These are phyloP conservation scores for Caenorhabditis sp. DNA, from an alignment of 2,888 invertebrate genomes.

Conservation along the genomic window DNA sequence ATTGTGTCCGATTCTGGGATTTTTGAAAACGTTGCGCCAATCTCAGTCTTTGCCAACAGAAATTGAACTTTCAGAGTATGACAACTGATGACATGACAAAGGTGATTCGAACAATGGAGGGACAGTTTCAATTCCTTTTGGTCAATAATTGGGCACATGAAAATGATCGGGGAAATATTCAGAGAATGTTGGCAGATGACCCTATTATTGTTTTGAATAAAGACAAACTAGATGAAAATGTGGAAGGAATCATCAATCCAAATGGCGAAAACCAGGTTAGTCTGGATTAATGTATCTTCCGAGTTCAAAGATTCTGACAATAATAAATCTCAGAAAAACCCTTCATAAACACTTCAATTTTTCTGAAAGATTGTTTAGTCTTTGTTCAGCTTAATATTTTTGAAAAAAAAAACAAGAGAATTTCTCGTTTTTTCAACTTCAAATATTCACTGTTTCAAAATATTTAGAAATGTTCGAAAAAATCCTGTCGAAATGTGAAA, in stretches of 20 bases:
- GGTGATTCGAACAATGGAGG: slow-evolving; percentile 35
- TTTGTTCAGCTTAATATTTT: no score
- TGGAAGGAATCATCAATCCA: slow-evolving; percentile 11
- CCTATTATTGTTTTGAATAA: slow-evolving; percentile 16
- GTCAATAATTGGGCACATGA: slow-evolving; percentile 15
- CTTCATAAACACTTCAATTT: background rate
- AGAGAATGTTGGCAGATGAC: slow-evolving; percentile 15
- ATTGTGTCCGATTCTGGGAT: no score
- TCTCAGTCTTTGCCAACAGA: background rate
- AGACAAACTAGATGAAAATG: background rate
- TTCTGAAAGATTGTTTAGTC: no score
- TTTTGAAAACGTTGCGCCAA: no score
- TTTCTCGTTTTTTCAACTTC: no score
- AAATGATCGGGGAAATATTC: slow-evolving; percentile 24
- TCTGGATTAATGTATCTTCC: background rate
- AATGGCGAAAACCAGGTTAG: slow-evolving; percentile 24
- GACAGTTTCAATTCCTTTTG: slow-evolving; percentile 29
- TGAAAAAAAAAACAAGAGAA: no score
- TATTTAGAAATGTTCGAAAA: no score
- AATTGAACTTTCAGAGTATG: slow-evolving; percentile 30
- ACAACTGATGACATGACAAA: slow-evolving; percentile 32
- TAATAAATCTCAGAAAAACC: no score
- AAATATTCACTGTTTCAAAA: no score
- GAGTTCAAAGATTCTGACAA: no score
- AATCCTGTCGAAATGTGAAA: no score